Percentiles rank a stretch among this genome's conserved stretches.
Conservation (phyloP, 2,797 vertebrate species). For the Delichon dasypus region DNA sequence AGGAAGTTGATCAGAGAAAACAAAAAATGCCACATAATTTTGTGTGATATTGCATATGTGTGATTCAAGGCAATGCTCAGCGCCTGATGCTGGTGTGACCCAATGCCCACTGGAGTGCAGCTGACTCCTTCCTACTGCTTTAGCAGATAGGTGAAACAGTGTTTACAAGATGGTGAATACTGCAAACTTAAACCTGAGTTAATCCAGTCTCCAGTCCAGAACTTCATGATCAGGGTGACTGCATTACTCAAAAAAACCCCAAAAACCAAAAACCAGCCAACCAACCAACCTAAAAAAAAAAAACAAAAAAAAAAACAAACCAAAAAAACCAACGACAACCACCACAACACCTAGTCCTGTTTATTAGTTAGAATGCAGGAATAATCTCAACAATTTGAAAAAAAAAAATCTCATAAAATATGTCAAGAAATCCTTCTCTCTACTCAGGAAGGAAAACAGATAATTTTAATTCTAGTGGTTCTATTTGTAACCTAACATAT, state of each 20-base stretch:
- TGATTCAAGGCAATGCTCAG: neutral
- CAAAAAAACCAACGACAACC: too few species aligned
- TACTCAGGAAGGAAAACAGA: conserved; percentile 55
- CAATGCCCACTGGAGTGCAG: neutral
- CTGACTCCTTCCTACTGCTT: neutral
- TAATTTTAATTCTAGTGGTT: conserved; percentile 55
- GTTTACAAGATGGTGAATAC: neutral
- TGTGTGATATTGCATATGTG: neutral
- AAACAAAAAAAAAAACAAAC: neutral
- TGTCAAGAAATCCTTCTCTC: neutral
- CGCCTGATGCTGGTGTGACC: neutral
- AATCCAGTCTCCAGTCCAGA: neutral
- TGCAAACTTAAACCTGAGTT: neutral
- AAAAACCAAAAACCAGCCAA: too few species aligned
- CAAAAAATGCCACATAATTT: neutral
- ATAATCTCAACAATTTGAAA: neutral
- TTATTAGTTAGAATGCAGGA: neutral
- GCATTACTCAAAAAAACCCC: neutral
- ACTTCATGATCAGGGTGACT: neutral
- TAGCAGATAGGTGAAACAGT: neutral
- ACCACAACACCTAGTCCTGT: neutral
- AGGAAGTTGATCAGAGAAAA: neutral
- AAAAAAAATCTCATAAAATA: neutral
- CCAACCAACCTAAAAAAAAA: too few species aligned
- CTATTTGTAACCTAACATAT: conserved; percentile 54